Evolutionary conservation across 1,140 invertebrate species (phyloP).

Genomic region (Lepidurus apus): DNA sequence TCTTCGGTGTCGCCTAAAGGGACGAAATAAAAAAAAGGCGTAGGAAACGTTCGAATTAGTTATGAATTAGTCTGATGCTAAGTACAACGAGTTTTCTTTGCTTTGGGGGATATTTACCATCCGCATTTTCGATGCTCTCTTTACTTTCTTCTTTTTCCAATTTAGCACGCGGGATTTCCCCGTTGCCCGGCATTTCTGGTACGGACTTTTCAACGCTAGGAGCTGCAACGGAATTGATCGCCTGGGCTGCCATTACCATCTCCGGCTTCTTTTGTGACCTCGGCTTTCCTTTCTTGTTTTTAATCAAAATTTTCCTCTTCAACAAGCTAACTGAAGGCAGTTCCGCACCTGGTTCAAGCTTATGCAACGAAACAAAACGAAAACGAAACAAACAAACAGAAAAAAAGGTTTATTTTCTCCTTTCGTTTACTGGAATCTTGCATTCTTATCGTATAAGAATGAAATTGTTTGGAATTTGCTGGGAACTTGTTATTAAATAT

Average conservation of each 20-base stretch:
- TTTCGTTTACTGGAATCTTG: background rate
- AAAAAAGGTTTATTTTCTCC: background rate
- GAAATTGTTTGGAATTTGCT: no score
- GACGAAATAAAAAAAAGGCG: background rate
- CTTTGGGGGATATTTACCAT: slow-evolving; percentile 43
- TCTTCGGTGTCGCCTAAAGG: background rate
- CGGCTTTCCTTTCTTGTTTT: slow-evolving; percentile 93
- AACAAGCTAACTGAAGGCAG: slow-evolving; percentile 80
- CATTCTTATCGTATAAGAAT: background rate
- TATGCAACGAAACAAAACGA: slow-evolving; percentile 34
- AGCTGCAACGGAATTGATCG: slow-evolving; percentile 42
- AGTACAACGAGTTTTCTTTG: background rate
- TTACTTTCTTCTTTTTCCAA: slow-evolving; percentile 58
- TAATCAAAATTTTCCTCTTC: slow-evolving; percentile 91
- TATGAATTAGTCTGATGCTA: slow-evolving; percentile 28
- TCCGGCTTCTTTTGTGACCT: slow-evolving; percentile 58
- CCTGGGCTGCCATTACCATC: slow-evolving; percentile 38
- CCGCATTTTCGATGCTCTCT: slow-evolving; percentile 49
- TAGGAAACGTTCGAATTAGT: background rate
- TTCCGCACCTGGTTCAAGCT: slow-evolving; percentile 68
- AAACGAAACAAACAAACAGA: background rate
- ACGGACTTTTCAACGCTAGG: slow-evolving; percentile 40
- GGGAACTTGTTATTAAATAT: no score
- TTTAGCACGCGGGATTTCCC: slow-evolving; percentile 48
- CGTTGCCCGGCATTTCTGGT: slow-evolving; percentile 38